phyloP scores from a whole-genome alignment of 1,140 invertebrate genomes.

The Lethrus apterus region DNA sequence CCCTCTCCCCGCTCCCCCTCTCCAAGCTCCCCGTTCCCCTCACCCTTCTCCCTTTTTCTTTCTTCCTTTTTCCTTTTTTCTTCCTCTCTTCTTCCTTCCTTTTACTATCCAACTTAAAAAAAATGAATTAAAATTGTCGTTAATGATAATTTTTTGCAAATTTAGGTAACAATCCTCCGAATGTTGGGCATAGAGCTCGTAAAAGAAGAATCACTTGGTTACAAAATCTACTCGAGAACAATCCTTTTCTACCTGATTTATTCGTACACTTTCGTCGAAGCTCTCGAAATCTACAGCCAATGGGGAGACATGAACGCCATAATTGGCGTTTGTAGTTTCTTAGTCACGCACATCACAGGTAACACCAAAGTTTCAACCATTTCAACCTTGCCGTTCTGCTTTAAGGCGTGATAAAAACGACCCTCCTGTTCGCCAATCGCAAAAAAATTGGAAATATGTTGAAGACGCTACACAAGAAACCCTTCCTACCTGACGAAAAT shows the following conservation, averaged over 20 bases:
- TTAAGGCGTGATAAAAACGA: slow-evolving; percentile 6
- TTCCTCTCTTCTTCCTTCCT: no score
- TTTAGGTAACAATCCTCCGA: slow-evolving; percentile 12
- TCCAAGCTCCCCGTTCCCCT: no score
- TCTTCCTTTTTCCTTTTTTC: no score
- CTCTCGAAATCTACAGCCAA: slow-evolving; percentile 8
- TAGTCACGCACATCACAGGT: slow-evolving; percentile 15
- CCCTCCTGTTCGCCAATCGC: slow-evolving; percentile 6
- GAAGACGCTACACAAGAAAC: background rate
- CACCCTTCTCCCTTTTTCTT: no score
- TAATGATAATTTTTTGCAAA: no score
- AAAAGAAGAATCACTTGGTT: slow-evolving; percentile 3
- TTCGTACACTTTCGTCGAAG: slow-evolving; percentile 7
- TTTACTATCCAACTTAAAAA: no score
- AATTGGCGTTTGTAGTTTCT: slow-evolving; percentile 1
- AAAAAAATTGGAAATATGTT: slow-evolving; percentile 15
- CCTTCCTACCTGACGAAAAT: background rate
- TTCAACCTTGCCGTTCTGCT: background rate
- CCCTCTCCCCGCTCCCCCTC: no score
- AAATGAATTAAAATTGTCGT: no score
- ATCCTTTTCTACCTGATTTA: slow-evolving; percentile 4
- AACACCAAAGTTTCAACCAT: background rate
- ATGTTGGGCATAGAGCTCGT: slow-evolving; percentile 10
- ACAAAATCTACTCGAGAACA: slow-evolving; percentile 6
- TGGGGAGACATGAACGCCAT: slow-evolving; percentile 16